Evolutionary conservation across 35 echinoderm and acorn worm genomes (phyloP), one percentile per base, ranked within the genome.

Genomic region (Ptychodera flava): DNA sequence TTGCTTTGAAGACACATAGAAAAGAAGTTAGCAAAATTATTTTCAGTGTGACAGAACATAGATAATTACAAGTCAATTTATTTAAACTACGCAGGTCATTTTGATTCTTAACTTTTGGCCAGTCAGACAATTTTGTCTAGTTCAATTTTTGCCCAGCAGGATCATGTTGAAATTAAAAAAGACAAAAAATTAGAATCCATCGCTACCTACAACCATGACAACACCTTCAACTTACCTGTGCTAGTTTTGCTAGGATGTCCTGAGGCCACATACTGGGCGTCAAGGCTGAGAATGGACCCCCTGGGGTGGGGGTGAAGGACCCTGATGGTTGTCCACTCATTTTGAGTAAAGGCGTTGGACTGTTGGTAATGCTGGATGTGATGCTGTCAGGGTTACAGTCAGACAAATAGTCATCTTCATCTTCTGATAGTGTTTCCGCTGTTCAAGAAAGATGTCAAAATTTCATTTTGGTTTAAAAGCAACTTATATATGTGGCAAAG

Each of bases 361-460:
- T 94, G 88, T 38, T 64, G 22, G 45, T 64, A 22, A 64, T 64
- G 45, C 45, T 64, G 45, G 45, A 64, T 64, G 45, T 64, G 6
- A 64, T 64, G 22, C 45, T 64, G 45, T 64, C 45, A 12, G 45
- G 45, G 45, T 64, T 64, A 22, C 45, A 6, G 22, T 64, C 45
- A 64, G 45, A 64, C 6, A 64, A 22, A 64, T 64, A 64, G 22
- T 99, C 96, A 78, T 99, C 96, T 84, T 99, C 96, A 89, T 99
- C 96, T 89, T 99, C 96, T 16, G 96, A 99, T 29, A 99, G 86
- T 10, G 96, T 94, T 78, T 99, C 96, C 85, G 96, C 93, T 99
- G 88, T 64, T n/a, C n/a, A n/a, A n/a, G n/a, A n/a, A n/a, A n/a
- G n/a, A n/a, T n/a, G n/a, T n/a, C n/a, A n/a, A n/a, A n/a, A n/a